A percentile compares a stretch with the other conserved stretches of the same genome.
Evolutionary conservation across 2,113 vertebrate species (phyloP).

Genomic region (Eudyptes chrysolophus): DNA sequence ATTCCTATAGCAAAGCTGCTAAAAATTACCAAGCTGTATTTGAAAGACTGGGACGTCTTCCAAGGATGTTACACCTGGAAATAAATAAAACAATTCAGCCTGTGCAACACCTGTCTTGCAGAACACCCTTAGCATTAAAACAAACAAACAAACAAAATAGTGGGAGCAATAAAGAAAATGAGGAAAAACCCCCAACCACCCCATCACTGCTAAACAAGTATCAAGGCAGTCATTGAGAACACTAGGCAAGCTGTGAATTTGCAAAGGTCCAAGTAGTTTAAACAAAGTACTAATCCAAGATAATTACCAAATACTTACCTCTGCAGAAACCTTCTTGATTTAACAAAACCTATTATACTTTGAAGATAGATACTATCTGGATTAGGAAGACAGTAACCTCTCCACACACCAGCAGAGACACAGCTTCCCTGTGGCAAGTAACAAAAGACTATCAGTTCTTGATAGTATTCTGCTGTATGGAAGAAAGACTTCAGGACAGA

Average conservation of each 20-base stretch:
- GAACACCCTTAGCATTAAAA: not conserved
- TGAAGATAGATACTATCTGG: not conserved
- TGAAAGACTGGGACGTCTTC: constrained; percentile 27
- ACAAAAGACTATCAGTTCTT: not conserved
- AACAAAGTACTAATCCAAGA: not conserved
- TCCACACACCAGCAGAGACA: not conserved
- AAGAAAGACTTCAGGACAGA: not conserved
- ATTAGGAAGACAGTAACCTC: not conserved
- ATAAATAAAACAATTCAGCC: constrained; percentile 25
- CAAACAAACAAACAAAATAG: constrained; percentile 2
- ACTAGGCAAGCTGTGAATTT: not conserved
- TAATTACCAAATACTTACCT: not conserved
- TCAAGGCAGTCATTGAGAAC: not conserved
- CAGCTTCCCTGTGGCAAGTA: not conserved
- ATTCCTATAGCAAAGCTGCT: not conserved
- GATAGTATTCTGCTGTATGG: not conserved
- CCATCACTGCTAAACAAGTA: not conserved
- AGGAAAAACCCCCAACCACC: not conserved
- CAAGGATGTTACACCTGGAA: constrained; percentile 46
- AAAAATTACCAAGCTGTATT: not conserved
- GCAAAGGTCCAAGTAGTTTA: not conserved
- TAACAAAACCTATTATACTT: not conserved
- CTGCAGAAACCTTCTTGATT: not conserved
- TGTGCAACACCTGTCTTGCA: constrained; percentile 18
- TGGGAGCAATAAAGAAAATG: not conserved